Base-by-base conservation (phyloP, 2,797 vertebrate species). In the Brachyalestes nurse region DNA sequence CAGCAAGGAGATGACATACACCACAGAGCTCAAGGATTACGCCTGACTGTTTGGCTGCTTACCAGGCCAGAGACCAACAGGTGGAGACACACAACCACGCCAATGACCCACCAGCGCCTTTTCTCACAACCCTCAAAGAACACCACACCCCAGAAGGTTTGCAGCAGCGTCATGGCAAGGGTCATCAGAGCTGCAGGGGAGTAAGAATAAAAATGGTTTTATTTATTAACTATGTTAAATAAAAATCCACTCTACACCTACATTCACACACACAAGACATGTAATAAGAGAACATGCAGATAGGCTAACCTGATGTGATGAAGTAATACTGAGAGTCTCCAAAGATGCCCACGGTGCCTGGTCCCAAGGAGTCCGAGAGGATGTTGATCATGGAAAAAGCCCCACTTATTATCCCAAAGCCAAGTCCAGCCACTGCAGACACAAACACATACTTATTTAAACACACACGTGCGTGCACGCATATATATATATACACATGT, bases 71-170 rank as follows among this genome's bases (percentile, higher is more conserved):
- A 94, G 66, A 95, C 92, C 19, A 93, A 79, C 8, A 95, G 91
- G 82, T 95, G 94, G 80, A 93, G 90, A 82, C 88, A 55, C 55
- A 94, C 78, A 0, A 95, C 93, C 0, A 85, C 88, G 0, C 0
- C 14, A 0, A 95, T 89, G 74, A 93, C 93, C 92, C 92, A 93
- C 94, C 94, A 95, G 83, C 83, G 79, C 12, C 61, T 89, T 64
- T 89, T 92, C 89, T 95, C 94, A 1, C 93, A 95, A 79, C 94
- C 93, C 0, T 94, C 93, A 62, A 95, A 95, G 82, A 95, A 95
- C 77, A 95, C 76, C 77, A 95, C 92, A 0, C 93, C 93, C 94
- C 94, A 95, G 84, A 95, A 95, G 5, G 92, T 95, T 87, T 95
- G 94, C 72, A 95, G 91, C 12, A 95, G 88, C 57, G 94, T 93